Conservation (phyloP, 2,888 invertebrate species). For the Carabus problematicus region DNA sequence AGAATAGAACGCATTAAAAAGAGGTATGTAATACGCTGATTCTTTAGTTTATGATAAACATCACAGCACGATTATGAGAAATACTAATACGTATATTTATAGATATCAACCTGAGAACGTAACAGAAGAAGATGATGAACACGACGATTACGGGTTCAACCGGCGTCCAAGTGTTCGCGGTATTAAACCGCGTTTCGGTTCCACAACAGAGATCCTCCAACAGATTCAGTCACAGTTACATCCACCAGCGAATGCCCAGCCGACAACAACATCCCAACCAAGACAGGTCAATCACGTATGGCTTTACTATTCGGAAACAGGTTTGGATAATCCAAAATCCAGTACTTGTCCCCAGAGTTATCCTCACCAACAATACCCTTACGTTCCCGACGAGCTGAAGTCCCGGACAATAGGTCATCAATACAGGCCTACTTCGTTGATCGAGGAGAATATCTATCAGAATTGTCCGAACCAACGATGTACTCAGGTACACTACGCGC, state of each 20-base stretch:
- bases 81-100: slow-evolving; percentile 50
- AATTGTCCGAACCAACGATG: slow-evolving; percentile 61
- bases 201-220: slow-evolving; percentile 79
- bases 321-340: slow-evolving; percentile 55
- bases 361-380: slow-evolving; percentile 51
- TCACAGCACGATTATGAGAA: too few relatives aligned
- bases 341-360: slow-evolving; percentile 38
- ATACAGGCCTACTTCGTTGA: slow-evolving; percentile 55
- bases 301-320: slow-evolving; percentile 72
- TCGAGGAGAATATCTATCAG: slow-evolving; percentile 62
- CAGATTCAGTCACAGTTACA: slow-evolving; percentile 78
- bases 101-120: slow-evolving; percentile 66
- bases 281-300: slow-evolving; percentile 63
- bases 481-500: slow-evolving; percentile 49
- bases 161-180: slow-evolving; percentile 88
- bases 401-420: slow-evolving; percentile 46
- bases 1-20: slow-evolving; percentile 84
- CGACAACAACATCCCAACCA: slow-evolving; percentile 63
- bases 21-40: slow-evolving; percentile 58
- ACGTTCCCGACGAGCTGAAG: slow-evolving; percentile 51
- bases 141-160: slow-evolving; percentile 90
- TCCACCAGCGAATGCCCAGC: slow-evolving; percentile 48
- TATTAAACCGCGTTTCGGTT: slow-evolving; percentile 84
- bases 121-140: slow-evolving; percentile 74
- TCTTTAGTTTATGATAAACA: too few relatives aligned